Percentiles rank a stretch among this genome's conserved stretches.
phyloP scores from a whole-genome alignment of 2,797 vertebrate species.

The Sardinella longiceps region DNA sequence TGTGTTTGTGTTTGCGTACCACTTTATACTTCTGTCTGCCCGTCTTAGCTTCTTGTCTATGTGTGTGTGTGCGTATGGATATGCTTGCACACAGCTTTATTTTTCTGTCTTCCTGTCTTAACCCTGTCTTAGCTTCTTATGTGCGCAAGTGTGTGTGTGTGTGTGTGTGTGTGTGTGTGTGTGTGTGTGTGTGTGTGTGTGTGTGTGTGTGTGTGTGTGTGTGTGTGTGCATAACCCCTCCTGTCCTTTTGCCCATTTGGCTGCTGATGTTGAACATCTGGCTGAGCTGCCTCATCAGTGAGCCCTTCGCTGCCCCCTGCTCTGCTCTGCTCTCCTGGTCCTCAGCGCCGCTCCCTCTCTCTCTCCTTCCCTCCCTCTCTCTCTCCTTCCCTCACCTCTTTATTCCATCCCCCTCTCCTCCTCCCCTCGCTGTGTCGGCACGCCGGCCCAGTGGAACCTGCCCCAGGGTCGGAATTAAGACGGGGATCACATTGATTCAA shows the following conservation, averaged over 20 bases:
- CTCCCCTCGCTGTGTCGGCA: too few relatives aligned
- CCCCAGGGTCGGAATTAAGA: neutral
- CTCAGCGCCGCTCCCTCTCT: too few relatives aligned
- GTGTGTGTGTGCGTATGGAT: neutral
- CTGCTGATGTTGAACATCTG: neutral
- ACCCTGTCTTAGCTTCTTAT: too few relatives aligned
- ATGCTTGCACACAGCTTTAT: too few relatives aligned
- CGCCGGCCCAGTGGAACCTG: neutral
- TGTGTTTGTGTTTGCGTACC: neutral
- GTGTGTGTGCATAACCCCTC: constrained; percentile 10
- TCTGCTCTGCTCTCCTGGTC: neutral
- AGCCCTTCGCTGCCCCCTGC: neutral
- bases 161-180: neutral
- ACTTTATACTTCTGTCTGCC: too few relatives aligned
- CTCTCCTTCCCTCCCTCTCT: too few relatives aligned
- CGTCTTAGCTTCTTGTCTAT: neutral
- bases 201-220: constrained; percentile 3
- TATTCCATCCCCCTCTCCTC: too few relatives aligned
- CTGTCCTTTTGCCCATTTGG: neutral
- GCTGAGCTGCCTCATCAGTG: neutral
- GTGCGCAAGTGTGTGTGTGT: too few relatives aligned
- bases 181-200: neutral
- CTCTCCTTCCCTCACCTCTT: too few relatives aligned
- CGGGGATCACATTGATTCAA: neutral
- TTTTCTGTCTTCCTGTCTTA: too few relatives aligned